Base-by-base conservation (phyloP, 2,113 vertebrate genomes). In the Mustela lutreola region DNA sequence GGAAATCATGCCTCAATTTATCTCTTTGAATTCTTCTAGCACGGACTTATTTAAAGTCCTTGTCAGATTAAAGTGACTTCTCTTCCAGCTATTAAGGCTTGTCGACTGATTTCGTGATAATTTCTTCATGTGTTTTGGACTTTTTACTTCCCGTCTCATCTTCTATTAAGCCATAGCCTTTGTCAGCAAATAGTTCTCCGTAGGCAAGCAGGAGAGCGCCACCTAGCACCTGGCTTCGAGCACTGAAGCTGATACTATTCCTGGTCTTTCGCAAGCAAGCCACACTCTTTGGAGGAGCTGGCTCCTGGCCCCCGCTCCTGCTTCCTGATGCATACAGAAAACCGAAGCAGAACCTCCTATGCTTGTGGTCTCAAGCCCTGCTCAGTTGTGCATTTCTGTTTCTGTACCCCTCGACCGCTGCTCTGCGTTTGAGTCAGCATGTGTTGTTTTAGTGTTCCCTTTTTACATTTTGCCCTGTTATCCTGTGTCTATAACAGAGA, bases 391-490 rank as follows among this genome's bases (percentile, higher is more conserved):
- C 48, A 39, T 84, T 92, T 95, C 45, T 31, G 15, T 78, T 58
- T 91, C 87, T 89, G 67, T 82, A 45, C 33, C 50, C 36, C 28
- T 70, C 18, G 5, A 48, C 18, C 22, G 3, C n/a, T 15, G 28
- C 62, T 97, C 39, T 80, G 58, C 75, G 21, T 78, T 79, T 87
- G 87, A 91, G 26, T 91, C 75, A 81, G 22, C 21, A 58, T 48
- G 11, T 89, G 11, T 28, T 83, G 3, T 36, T 95, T 92, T 24
- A 28, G 4, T 89, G 67, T 88, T 82, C 60, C 85, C 22, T 89
- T 83, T 95, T 91, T 81, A 42, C 31, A 39, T 86, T 79, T 84
- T 39, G n/a, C 82, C 75, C 82, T 76, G 26, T 86, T 89, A 73
- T 24, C 48, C 28, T 84, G 48, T 93, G 7, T 82, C 97, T 73